Evolutionary conservation across 2,888 invertebrate genomes (phyloP).

Genomic region (Coleophora deauratella): DNA sequence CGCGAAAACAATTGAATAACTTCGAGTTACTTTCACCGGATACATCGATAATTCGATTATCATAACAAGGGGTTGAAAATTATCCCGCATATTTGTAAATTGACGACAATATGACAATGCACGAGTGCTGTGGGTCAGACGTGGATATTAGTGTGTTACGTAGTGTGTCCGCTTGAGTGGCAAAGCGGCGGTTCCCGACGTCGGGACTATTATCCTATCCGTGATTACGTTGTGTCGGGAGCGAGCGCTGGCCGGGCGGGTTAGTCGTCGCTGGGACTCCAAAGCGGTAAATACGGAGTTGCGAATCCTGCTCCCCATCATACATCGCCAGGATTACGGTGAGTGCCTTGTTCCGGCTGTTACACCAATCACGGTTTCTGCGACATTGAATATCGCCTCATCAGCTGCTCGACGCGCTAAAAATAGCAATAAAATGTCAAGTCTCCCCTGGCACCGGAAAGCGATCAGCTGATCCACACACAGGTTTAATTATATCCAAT

Average conservation of each 20-base stretch:
- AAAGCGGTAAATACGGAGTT: constrained; percentile 73
- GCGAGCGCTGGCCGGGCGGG: constrained; percentile 61
- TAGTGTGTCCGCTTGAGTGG: constrained; percentile 64
- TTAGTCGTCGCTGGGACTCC: constrained; percentile 68
- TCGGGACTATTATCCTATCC: constrained; percentile 65
- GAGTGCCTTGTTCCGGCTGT: constrained; percentile 35
- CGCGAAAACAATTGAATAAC: constrained; percentile 16
- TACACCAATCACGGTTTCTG: constrained; percentile 6
- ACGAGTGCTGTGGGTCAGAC: constrained; percentile 52
- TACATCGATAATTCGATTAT: constrained; percentile 63
- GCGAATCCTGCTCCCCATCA: constrained; percentile 66
- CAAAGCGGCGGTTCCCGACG: constrained; percentile 59
- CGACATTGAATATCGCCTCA: constrained; percentile 65
- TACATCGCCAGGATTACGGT: constrained; percentile 70
- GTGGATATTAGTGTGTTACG: constrained; percentile 51
- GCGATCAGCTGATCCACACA: constrained; percentile 67
- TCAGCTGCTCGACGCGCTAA: constrained; percentile 67
- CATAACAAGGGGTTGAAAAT: constrained; percentile 44
- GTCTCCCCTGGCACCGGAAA: constrained; percentile 61
- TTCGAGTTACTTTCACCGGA: constrained; percentile 53
- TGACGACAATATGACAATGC: constrained; percentile 42
- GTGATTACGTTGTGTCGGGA: constrained; percentile 65
- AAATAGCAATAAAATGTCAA: constrained; percentile 70
- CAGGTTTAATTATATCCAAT: constrained; percentile 60
- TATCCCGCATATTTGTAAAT: constrained; percentile 42